phyloP scores from a whole-genome alignment of 2,113 vertebrate species.

The Penelope pileata region DNA sequence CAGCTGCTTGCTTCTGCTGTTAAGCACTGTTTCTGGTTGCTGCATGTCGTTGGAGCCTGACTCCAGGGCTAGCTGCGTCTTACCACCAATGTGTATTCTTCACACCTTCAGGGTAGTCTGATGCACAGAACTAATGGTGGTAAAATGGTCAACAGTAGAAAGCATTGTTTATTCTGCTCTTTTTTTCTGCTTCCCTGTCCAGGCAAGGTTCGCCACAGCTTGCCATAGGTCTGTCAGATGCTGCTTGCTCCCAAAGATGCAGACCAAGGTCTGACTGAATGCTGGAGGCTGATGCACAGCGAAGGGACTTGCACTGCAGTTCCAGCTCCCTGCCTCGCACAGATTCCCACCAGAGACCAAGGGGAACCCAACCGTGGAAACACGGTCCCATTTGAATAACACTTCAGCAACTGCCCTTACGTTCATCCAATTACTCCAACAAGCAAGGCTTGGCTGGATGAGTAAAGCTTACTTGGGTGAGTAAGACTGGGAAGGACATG shows the following conservation, averaged over 20 bases:
- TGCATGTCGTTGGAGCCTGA: background rate
- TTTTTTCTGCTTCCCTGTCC: background rate
- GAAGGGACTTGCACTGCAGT: background rate
- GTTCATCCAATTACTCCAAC: background rate
- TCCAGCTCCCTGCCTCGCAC: background rate
- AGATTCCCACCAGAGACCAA: background rate
- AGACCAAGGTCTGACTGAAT: background rate
- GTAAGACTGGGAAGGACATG: background rate
- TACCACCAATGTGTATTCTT: background rate
- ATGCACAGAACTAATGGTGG: background rate
- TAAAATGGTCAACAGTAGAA: background rate
- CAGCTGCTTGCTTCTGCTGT: background rate
- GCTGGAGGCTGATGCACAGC: background rate
- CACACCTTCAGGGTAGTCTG: background rate
- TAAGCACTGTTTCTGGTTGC: background rate
- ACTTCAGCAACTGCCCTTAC: background rate
- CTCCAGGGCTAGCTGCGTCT: background rate
- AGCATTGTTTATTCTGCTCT: background rate
- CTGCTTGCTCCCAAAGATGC: accelerated
- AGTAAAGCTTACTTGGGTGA: background rate
- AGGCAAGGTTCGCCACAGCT: background rate
- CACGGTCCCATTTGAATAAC: background rate
- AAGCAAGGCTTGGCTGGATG: background rate
- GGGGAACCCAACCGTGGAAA: background rate
- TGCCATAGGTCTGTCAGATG: background rate